Evolutionary conservation across 2,888 invertebrate species (phyloP).

Genomic region (Thymelicus lineola): DNA sequence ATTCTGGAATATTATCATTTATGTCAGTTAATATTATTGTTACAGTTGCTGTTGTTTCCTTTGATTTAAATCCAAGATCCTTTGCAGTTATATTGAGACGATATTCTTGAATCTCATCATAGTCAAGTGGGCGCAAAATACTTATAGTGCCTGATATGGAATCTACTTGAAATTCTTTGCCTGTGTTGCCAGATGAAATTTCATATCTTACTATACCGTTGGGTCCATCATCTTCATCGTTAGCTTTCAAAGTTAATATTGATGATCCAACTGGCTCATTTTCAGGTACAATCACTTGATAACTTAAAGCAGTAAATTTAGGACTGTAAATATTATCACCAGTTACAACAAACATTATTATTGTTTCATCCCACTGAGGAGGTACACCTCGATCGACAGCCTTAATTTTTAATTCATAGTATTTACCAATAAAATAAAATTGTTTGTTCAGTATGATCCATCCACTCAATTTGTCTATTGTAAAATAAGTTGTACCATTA

Average conservation of each 20-base stretch:
- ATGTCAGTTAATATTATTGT: conserved; percentile 96
- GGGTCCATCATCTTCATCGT: conserved; percentile 94
- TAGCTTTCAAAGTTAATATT: conserved; percentile 93
- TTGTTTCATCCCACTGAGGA: conserved; percentile 91
- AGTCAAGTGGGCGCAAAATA: conserved; percentile 93
- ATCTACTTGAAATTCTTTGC: conserved; percentile 92
- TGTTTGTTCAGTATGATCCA: conserved; percentile 90
- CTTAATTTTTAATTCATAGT: conserved; percentile 88
- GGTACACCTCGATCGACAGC: conserved; percentile 96
- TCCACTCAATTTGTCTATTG: conserved; percentile 90
- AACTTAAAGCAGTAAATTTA: conserved; percentile 92
- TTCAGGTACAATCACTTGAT: conserved; percentile 96
- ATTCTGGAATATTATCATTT: conserved; percentile 96
- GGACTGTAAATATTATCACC: conserved; percentile 93
- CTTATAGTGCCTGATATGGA: conserved; percentile 91
- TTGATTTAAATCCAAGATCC: conserved; percentile 93
- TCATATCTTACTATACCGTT: conserved; percentile 95
- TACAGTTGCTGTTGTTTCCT: conserved; percentile 91
- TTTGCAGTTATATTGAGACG: conserved; percentile 94
- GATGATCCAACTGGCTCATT: conserved; percentile 94
- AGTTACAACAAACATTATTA: conserved; percentile 91
- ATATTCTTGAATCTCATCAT: conserved; percentile 93
- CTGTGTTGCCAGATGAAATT: conserved; percentile 93
- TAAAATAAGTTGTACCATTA: conserved; percentile 91
- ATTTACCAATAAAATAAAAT: conserved; percentile 84